These are phyloP conservation scores for Fragum whitleyi DNA, from an alignment of 2,888 invertebrate species.

Conservation along the genomic window DNA sequence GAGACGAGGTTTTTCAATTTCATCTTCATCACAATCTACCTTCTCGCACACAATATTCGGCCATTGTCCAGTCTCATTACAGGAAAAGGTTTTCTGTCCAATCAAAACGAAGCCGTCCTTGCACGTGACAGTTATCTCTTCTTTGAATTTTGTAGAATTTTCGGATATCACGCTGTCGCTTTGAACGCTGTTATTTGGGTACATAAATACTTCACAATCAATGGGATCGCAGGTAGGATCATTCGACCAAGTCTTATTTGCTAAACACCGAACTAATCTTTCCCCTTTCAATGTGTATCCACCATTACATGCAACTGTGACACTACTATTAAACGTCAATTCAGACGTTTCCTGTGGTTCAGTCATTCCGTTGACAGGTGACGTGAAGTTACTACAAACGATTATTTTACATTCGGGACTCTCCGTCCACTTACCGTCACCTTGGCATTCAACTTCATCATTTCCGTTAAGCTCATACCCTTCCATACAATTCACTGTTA, in stretches of 20 bases:
- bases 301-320: constrained; percentile 1
- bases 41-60: background rate
- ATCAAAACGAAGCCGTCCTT: background rate
- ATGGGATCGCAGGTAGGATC: constrained; percentile 17
- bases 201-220: constrained; percentile 15
- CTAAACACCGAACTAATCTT: background rate
- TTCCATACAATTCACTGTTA: constrained; percentile 18
- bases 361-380: background rate
- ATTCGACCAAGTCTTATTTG: constrained; percentile 11
- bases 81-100: background rate
- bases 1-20: background rate
- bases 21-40: background rate
- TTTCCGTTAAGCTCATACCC: constrained; percentile 22
- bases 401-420: background rate
- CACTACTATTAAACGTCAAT: background rate
- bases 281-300: background rate
- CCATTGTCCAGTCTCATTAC: background rate
- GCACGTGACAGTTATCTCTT: background rate
- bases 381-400: background rate
- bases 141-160: background rate
- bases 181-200: background rate
- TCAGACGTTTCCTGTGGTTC: background rate
- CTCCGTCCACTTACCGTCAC: background rate
- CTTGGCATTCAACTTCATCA: background rate
- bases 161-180: background rate